phyloP scores from a whole-genome alignment of 2,888 invertebrate species.

The Noctuana brunneofusca region DNA sequence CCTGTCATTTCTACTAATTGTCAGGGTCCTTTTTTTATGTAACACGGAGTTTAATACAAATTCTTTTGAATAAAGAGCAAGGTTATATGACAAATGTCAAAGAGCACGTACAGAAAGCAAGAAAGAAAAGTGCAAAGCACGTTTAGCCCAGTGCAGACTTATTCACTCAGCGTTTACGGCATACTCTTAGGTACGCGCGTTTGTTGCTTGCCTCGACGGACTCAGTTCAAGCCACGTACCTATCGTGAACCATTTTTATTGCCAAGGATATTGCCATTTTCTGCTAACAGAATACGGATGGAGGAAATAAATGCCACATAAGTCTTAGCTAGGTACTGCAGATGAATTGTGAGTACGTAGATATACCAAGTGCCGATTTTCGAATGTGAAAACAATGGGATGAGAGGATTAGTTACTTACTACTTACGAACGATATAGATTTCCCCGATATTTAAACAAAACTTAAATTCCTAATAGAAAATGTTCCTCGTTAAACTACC shows the following conservation, averaged over 20 bases:
- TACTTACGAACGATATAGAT: too few relatives aligned
- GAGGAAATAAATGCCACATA: slow-evolving; percentile 3
- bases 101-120: slow-evolving; percentile 9
- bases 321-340: not conserved
- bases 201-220: slow-evolving; percentile 16
- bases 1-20: too few relatives aligned
- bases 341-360: slow-evolving; percentile 2
- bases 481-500: too few relatives aligned
- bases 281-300: slow-evolving; percentile 15
- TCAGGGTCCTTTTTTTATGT: too few relatives aligned
- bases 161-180: slow-evolving; percentile 28
- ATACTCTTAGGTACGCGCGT: slow-evolving; percentile 7
- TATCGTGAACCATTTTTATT: slow-evolving; percentile 28
- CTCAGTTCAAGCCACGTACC: slow-evolving; percentile 21
- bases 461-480: too few relatives aligned
- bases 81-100: not conserved
- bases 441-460: too few relatives aligned
- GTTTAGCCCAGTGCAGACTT: slow-evolving; percentile 23
- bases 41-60: too few relatives aligned
- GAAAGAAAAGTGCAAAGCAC: slow-evolving; percentile 20
- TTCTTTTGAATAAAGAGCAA: not conserved
- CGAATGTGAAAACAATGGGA: not conserved
- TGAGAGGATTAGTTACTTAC: too few relatives aligned
- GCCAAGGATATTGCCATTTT: slow-evolving; percentile 24
- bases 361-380: slow-evolving; percentile 1